Evolutionary conservation across 1,140 invertebrate genomes (phyloP).

Genomic region (Triops longicaudatus): DNA sequence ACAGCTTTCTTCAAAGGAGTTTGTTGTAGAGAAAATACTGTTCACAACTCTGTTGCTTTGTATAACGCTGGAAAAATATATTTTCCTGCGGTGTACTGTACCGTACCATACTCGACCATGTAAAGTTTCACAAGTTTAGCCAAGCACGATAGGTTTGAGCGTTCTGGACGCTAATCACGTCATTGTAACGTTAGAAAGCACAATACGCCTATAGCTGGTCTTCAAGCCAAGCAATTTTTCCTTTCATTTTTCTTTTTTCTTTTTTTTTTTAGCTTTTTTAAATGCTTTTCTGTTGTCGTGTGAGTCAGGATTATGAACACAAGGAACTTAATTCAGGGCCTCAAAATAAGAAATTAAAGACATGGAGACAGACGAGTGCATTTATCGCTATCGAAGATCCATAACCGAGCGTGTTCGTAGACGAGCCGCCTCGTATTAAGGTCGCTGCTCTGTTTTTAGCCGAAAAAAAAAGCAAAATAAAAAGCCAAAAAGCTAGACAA

Average conservation of each 20-base stretch:
- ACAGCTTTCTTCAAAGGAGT: too few species aligned
- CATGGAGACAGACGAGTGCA: background rate
- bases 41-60: too few species aligned
- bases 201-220: background rate
- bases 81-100: too few species aligned
- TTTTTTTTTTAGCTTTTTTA: background rate
- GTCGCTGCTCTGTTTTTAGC: background rate
- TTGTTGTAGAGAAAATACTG: too few species aligned
- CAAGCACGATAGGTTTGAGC: background rate
- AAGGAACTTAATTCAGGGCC: background rate
- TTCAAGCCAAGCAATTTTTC: background rate
- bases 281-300: too few species aligned
- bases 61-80: too few species aligned
- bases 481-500: background rate
- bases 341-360: background rate
- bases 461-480: background rate
- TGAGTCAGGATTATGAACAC: background rate
- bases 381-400: background rate
- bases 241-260: constrained; percentile 8
- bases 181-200: background rate
- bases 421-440: background rate
- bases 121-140: background rate
- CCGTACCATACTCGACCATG: background rate
- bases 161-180: background rate
- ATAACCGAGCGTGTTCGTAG: background rate